Percentiles rank a stretch among this genome's conserved stretches.
These are phyloP conservation scores for Tautogolabrus adspersus DNA, from an alignment of 2,113 vertebrate species.

Conservation along the genomic window DNA sequence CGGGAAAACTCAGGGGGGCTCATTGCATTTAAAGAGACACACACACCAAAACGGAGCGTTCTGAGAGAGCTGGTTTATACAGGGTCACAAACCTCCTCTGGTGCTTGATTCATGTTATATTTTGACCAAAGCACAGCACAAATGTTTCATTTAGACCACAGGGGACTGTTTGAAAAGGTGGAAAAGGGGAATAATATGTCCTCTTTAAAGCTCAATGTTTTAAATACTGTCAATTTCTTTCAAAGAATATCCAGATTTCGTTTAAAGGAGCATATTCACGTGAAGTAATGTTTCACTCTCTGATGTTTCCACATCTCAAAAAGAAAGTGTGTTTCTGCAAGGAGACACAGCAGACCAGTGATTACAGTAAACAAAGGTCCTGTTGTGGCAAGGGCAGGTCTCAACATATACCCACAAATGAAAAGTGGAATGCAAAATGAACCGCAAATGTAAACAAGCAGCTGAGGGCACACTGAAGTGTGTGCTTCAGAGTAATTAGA, in stretches of 20 bases:
- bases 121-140: too few relatives aligned
- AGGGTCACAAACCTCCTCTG: too few relatives aligned
- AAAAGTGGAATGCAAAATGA: conserved; percentile 36
- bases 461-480: conserved; percentile 27
- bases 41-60: too few relatives aligned
- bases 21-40: too few relatives aligned
- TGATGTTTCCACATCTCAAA: neutral
- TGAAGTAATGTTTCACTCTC: too few relatives aligned
- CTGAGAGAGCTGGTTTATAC: too few relatives aligned
- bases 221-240: conserved; percentile 5
- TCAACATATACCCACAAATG: conserved; percentile 25
- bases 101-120: too few relatives aligned
- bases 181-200: too few relatives aligned
- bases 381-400: conserved; percentile 49
- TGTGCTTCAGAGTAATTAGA: conserved; percentile 44
- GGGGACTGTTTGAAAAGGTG: too few relatives aligned
- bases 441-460: conserved; percentile 44
- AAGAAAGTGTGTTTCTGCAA: neutral
- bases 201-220: conserved; percentile 17
- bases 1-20: too few relatives aligned
- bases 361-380: conserved; percentile 31
- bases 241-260: neutral
- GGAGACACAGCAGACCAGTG: neutral
- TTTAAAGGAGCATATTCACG: neutral
- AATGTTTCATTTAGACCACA: too few relatives aligned